phyloP scores from a whole-genome alignment of 1,140 invertebrate genomes.

The Ptiloglossa arizonensis region DNA sequence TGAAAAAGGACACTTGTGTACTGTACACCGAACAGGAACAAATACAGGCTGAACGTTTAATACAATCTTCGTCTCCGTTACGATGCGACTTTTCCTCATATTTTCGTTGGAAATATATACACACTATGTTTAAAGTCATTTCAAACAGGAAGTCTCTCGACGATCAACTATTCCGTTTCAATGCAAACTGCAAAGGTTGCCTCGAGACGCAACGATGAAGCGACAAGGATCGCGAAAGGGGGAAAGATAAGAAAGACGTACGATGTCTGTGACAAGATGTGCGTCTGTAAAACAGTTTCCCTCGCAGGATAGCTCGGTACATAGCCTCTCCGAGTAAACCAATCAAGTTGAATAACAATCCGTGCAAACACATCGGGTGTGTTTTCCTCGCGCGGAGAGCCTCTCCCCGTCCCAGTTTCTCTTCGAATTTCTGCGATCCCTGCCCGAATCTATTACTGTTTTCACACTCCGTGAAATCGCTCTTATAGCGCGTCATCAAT shows the following conservation, averaged over 20 bases:
- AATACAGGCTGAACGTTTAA: not conserved
- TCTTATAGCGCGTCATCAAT: not conserved
- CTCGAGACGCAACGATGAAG: not conserved
- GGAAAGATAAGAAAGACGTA: not conserved
- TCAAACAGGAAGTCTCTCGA: not conserved
- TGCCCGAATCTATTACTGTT: constrained; percentile 8
- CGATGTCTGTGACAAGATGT: constrained; percentile 1
- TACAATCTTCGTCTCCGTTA: no score
- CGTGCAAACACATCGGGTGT: constrained; percentile 17
- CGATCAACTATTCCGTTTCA: not conserved
- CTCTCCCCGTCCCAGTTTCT: not conserved
- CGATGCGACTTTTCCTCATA: not conserved
- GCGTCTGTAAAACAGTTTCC: constrained; percentile 18
- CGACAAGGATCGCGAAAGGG: not conserved
- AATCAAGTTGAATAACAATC: constrained; percentile 34
- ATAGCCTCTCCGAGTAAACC: constrained; percentile 24
- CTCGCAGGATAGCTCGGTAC: constrained; percentile 16
- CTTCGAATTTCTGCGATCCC: constrained; percentile 22
- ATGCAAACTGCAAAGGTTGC: constrained; percentile 6
- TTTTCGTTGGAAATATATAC: not conserved
- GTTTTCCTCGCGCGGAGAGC: not conserved
- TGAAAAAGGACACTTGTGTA: no score
- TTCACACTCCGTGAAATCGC: constrained; percentile 2
- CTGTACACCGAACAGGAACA: no score
- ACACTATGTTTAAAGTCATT: not conserved